Base-by-base conservation (phyloP, 2,797 vertebrate genomes). In the Kryptolebias ocellatus region DNA sequence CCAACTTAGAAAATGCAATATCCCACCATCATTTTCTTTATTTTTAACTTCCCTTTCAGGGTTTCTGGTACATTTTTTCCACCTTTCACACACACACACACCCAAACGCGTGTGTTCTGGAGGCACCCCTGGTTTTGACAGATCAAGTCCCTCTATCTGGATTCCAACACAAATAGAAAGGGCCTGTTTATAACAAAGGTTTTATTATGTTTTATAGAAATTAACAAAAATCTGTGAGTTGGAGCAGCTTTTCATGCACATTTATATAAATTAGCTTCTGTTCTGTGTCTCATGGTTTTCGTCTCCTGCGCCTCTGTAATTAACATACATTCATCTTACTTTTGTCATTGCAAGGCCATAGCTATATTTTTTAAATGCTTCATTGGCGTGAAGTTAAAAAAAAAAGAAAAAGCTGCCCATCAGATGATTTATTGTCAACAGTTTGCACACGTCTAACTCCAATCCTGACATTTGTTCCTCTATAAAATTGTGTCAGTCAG, bases 401-500 rank as follows among this genome's bases (percentile, higher is more conserved):
- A 20, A 2, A 28, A 9, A 27, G 20, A 51, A 76, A 70, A 27
- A 20, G 60, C 53, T 51, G 31, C 53, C 64, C 64, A 64, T 64
- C 39, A 67, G 64, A 62, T 63, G 64, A 72, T 80, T 79, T 79
- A 83, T 68, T 53, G 62, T 83, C 74, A 78, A 75, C 58, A 64
- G 58, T 76, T 77, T 84, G 49, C 55, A 69, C 78, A 74, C 59
- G 37, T 67, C 45, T 64, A 67, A 79, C 72, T 74, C 53, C 24
- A 66, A 71, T 50, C 47, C 71, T 68, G 72, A 83, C 75, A 82
- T 86, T 81, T 86, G 78, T 68, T 88, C 73, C 69, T 78, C 80
- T 80, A 66, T 84, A 81, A 83, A 84, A 69, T 67, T 70, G 67
- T 71, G 80, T 81, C 83, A 84, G 67, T 76, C 60, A 89, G 74